Evolutionary conservation across 2,888 invertebrate species (phyloP).

Genomic region (Leucozona laternaria): DNA sequence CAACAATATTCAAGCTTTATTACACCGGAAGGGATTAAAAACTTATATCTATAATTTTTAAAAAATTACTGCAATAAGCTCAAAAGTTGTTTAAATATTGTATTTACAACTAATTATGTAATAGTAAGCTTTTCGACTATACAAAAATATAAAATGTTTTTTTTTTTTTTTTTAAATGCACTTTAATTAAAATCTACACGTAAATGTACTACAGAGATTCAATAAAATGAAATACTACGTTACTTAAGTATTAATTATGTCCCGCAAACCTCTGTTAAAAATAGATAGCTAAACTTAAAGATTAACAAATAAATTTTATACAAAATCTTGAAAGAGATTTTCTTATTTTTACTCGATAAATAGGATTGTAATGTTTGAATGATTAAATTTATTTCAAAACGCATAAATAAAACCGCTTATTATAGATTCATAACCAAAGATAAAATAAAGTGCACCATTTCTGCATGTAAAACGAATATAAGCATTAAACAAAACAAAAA

Average conservation of each 20-base stretch:
- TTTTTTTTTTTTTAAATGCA: constrained; percentile 56
- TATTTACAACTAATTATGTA: constrained; percentile 61
- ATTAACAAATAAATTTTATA: not conserved
- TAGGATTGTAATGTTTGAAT: constrained; percentile 1
- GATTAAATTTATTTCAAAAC: constrained; percentile 1
- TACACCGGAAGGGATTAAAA: constrained; percentile 80
- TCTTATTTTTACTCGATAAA: not conserved
- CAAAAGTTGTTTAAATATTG: constrained; percentile 51
- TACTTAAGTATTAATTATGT: constrained; percentile 31
- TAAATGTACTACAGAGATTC: constrained; percentile 11
- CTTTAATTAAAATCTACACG: constrained; percentile 60
- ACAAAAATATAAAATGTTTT: constrained; percentile 21
- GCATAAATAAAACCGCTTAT: constrained; percentile 17
- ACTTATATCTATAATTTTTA: constrained; percentile 60
- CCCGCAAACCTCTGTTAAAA: constrained; percentile 53
- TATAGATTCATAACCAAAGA: constrained; percentile 9
- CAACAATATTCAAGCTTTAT: constrained; percentile 52
- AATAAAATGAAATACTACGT: constrained; percentile 29
- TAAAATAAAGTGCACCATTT: constrained; percentile 66
- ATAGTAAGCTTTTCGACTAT: constrained; percentile 64
- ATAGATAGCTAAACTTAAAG: not conserved
- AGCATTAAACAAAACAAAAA: constrained; percentile 20
- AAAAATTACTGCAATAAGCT: constrained; percentile 40
- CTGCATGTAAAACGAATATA: constrained; percentile 37
- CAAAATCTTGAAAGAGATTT: not conserved